Percentiles rank a stretch among this genome's conserved stretches.
Conservation (phyloP, 1,140 invertebrate species). For the Pogonus chalceus region DNA sequence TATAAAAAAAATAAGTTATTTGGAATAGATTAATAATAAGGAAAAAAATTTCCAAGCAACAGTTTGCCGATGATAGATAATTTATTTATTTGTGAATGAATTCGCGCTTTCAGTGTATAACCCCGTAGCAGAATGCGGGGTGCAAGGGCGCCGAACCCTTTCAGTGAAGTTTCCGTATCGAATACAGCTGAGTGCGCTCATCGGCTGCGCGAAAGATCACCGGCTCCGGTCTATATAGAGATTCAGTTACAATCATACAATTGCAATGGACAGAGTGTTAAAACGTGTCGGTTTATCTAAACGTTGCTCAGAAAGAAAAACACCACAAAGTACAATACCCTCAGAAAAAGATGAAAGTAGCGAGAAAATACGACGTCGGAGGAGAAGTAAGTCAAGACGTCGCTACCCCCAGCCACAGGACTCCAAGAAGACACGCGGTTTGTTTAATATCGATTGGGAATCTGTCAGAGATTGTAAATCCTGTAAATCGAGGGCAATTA, state of each 20-base stretch:
- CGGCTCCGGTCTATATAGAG: not conserved
- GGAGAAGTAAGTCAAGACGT: constrained; percentile 27
- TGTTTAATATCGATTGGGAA: constrained; percentile 36
- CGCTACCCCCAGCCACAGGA: constrained; percentile 12
- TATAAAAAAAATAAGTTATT: too few species aligned
- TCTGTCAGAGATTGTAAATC: constrained; percentile 34
- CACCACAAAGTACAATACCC: constrained; percentile 16
- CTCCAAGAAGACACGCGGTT: constrained; percentile 28
- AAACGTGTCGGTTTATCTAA: constrained; percentile 33
- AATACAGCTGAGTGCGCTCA: constrained; percentile 29
- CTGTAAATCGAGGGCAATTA: constrained; percentile 35
- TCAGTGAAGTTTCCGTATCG: constrained; percentile 18
- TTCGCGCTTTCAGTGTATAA: too few species aligned
- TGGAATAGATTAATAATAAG: too few species aligned
- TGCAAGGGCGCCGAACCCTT: not conserved
- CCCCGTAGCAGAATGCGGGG: not conserved
- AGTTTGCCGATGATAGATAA: too few species aligned
- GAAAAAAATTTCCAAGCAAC: too few species aligned
- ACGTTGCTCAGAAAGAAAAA: constrained; percentile 24
- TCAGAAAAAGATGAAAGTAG: constrained; percentile 12
- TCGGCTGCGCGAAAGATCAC: constrained; percentile 15
- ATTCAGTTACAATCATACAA: constrained; percentile 21
- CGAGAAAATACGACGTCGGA: constrained; percentile 20
- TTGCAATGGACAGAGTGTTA: constrained; percentile 33
- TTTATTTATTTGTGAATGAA: too few species aligned